Base-by-base conservation (phyloP, 1,140 invertebrate genomes). In the Drosophila grimshawi region DNA sequence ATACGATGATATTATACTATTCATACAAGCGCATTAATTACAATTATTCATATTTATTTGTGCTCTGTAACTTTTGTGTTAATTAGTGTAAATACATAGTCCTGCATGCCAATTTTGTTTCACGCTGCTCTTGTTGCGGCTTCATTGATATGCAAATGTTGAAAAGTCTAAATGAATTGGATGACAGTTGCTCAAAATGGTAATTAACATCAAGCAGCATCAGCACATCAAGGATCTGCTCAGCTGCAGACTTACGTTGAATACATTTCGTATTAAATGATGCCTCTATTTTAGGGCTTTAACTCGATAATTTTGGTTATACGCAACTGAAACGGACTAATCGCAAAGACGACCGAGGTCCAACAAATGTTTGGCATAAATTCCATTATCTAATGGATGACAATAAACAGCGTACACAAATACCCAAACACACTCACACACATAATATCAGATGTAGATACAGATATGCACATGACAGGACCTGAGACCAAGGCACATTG, bases 321-420 rank as follows among this genome's bases (percentile, higher is more conserved):
- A 48, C 8, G n/a, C n/a, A 66, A 55, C 49, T 29, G 49, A 8
- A 45, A 52, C 4, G 4, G 39, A 43, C 39, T 43, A 43, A 3
- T n/a, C 33, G 11, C 11, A 11, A 39, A 33, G 39, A 37, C 29
- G 49, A 33, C 66, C 46, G 59, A 49, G 74, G 71, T 62, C 45
- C 35, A 49, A 72, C 65, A 77, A 86, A 73, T 82, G 62, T 52
- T 75, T 76, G 70, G 59, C 83, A 81, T 89, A 86, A 86, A 86
- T 88, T 86, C 76, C 76, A 74, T 80, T 86, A 88, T 86, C 80
- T 88, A 83, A 86, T 88, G 77, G 83, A 83, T 80, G 83, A 83
- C 83, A 88, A 86, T 86, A 88, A 83, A 88, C 76, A 73, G 53
- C 45, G 56, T n/a, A 46, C 52, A 49, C 30, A 62, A 48, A 65